Percentiles rank a stretch among this genome's conserved stretches.
phyloP scores from a whole-genome alignment of 1,140 invertebrate genomes.

The Euwallacea fornicatus region DNA sequence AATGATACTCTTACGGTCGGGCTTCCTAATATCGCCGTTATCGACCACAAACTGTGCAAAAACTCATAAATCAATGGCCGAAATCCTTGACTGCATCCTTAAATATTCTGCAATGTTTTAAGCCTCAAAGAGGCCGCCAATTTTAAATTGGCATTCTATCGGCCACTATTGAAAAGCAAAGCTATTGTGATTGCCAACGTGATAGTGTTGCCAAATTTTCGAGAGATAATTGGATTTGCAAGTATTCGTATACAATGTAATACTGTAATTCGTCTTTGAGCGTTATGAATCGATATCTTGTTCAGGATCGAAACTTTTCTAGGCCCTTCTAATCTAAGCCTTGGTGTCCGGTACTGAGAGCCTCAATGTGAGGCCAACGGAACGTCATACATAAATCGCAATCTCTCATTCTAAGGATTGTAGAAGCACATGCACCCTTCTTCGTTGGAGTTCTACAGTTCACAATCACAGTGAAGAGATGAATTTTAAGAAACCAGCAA shows the following conservation, averaged over 20 bases:
- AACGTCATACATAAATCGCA: too few relatives aligned
- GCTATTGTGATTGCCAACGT: slow-evolving; percentile 22
- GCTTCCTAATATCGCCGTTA: slow-evolving; percentile 18
- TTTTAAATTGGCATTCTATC: slow-evolving; percentile 29
- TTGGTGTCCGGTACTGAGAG: too few relatives aligned
- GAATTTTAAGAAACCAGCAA: too few relatives aligned
- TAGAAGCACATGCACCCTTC: too few relatives aligned
- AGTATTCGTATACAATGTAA: too few relatives aligned
- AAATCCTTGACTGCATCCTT: slow-evolving; percentile 25
- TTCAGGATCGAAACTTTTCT: too few relatives aligned
- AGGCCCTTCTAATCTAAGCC: too few relatives aligned
- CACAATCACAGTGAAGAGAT: too few relatives aligned
- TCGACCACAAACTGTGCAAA: slow-evolving; percentile 28
- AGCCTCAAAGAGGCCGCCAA: slow-evolving; percentile 23
- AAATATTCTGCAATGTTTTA: slow-evolving; percentile 19
- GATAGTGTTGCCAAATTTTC: slow-evolving; percentile 18
- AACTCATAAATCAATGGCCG: slow-evolving; percentile 22
- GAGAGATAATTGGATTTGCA: neutral
- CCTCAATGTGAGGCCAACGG: too few relatives aligned
- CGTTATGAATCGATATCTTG: too few relatives aligned
- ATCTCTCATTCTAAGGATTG: too few relatives aligned
- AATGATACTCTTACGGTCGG: slow-evolving; percentile 23
- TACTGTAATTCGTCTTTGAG: neutral
- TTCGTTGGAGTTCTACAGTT: too few relatives aligned
- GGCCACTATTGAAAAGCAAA: slow-evolving; percentile 14